Conservation (phyloP, 2,888 invertebrate genomes). For the Amblyjoppa fuscipennis region DNA sequence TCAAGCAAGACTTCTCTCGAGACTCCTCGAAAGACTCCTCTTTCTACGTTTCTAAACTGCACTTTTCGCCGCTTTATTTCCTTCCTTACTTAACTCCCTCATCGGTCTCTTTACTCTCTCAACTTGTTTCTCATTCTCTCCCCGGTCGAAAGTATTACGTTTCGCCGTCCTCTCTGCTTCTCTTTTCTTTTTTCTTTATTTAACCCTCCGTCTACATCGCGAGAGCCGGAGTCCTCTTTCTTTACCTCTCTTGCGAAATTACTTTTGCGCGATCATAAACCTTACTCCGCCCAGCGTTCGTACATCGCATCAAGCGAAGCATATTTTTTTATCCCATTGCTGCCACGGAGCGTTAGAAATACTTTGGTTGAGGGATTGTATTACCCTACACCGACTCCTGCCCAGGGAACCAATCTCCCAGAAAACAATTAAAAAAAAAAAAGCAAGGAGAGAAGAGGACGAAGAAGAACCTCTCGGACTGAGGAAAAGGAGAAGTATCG, state of each 20-base stretch:
- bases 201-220: conserved; percentile 11
- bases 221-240: conserved; percentile 42
- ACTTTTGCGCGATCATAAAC: conserved; percentile 72
- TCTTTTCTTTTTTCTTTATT: conserved; percentile 16
- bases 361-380: conserved; percentile 62
- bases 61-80: conserved; percentile 40
- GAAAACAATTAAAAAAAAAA: conserved; percentile 74
- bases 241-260: conserved; percentile 61
- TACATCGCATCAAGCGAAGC: conserved; percentile 54
- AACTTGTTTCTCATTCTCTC: conserved; percentile 54
- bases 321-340: conserved; percentile 58
- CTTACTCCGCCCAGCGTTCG: conserved; percentile 65
- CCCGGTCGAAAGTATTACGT: conserved; percentile 47
- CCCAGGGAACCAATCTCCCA: conserved; percentile 74
- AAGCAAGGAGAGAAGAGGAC: conserved; percentile 66
- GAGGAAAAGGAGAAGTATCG: conserved; percentile 17
- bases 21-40: conserved; percentile 16
- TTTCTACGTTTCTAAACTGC: conserved; percentile 45
- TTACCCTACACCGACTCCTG: conserved; percentile 49
- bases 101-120: background rate
- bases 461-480: conserved; percentile 33
- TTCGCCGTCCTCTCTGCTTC: conserved; percentile 29
- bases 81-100: conserved; percentile 27
- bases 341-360: conserved; percentile 56
- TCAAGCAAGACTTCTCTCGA: conserved; percentile 50